Base-by-base conservation (phyloP, 2,888 invertebrate genomes). In the Bedellia somnulentella region DNA sequence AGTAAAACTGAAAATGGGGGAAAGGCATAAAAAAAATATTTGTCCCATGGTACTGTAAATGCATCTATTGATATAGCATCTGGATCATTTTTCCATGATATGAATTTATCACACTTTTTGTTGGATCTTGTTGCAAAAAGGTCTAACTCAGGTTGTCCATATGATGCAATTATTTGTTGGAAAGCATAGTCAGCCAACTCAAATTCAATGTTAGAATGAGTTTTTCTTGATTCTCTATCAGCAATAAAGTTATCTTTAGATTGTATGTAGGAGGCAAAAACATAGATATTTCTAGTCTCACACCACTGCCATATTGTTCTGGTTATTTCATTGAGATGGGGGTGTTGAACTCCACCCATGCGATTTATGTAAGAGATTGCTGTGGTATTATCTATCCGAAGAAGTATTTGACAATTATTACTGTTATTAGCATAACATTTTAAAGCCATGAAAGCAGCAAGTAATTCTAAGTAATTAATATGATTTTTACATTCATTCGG, bases 301-400 rank as follows among this genome's bases (percentile, higher is more conserved):
- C 30, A 30, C 30, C 30, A 30, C 11, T 30, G 30, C 24, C 30
- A 29, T 13, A 30, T 30, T n/a, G n/a, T n/a, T n/a, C n/a, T n/a
- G n/a, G n/a, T n/a, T n/a, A n/a, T n/a, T n/a, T n/a, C n/a, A n/a
- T n/a, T n/a, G n/a, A n/a, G n/a, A n/a, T n/a, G n/a, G n/a, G n/a
- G n/a, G n/a, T n/a, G n/a, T n/a, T n/a, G n/a, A n/a, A n/a, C n/a
- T n/a, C n/a, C n/a, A n/a, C n/a, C n/a, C n/a, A n/a, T n/a, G n/a
- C n/a, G n/a, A n/a, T n/a, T n/a, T n/a, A n/a, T n/a, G n/a, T n/a
- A n/a, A n/a, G n/a, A n/a, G n/a, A n/a, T n/a, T n/a, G n/a, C n/a
- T n/a, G n/a, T 32, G n/a, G 32, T 29, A 10, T 32, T 29, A 18
- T 32, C 32, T 14, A 29, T 21, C 2, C 28, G 24, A 4, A 32